Base-by-base conservation (phyloP, 1,140 invertebrate genomes). In the Macrobrachium rosenbergii region DNA sequence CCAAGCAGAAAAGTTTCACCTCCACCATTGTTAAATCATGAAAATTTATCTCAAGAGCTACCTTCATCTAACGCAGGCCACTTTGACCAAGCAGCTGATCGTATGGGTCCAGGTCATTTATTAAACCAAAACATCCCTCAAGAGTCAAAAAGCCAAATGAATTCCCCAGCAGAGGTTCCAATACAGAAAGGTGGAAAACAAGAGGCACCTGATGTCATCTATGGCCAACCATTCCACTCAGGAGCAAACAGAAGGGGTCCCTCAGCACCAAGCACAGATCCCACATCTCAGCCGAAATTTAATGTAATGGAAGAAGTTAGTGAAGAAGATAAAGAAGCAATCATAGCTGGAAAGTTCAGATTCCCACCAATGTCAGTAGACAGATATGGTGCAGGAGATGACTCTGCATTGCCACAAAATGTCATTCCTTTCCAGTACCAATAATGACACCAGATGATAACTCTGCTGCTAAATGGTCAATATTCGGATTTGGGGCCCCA, bases 261-360 rank as follows among this genome's bases (percentile, higher is more conserved):
- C n/a, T 11, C 59, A 80, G 77, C 52, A 12, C 59, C 69, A 52
- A 12, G 1, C 72, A 23, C 72, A 12, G 19, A 62, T 10, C 19
- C n/a, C 11, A 28, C 37, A 28, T 60, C 28, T 16, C 17, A 28
- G 58, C 14, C 23, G 19, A 16, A 45, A 14, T 12, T 23, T 28
- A 16, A 7, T 58, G 45, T 19, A 10, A 58, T 62, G 16, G 82
- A 83, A 19, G 82, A 83, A 43, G 85, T 87, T 5, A 73, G 52
- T 10, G 67, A 76, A 23, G 78, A 87, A 60, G 63, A 81, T 69
- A 87, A 87, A 43, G 85, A 87, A 63, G 85, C 78, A n/a, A 73
- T 87, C 19, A 76, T 87, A 21, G 85, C 85, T 23, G 85, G 52
- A 8, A 80, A 60, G n/a, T n/a, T 87, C 10, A 87, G 69, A 67